These are phyloP conservation scores for Triplophysa tibetana DNA, from an alignment of 2,113 vertebrate species.

Conservation along the genomic window DNA sequence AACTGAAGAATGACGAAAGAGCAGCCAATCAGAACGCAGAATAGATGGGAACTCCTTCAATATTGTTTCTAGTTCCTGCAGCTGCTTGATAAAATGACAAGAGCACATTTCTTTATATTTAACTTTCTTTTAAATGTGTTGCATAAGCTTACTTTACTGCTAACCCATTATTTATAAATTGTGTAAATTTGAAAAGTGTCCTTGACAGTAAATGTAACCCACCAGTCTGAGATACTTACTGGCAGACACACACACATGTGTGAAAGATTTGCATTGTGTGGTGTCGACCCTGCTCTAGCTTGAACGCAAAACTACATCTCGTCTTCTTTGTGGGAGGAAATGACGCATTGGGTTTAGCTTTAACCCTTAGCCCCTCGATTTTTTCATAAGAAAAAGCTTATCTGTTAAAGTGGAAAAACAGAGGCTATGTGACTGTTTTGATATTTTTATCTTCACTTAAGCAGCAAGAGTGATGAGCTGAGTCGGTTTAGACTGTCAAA, in stretches of 20 bases:
- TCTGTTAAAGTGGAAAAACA: neutral
- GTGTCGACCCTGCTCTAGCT: neutral
- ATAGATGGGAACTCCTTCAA: too few relatives aligned
- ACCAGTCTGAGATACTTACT: conserved; percentile 7
- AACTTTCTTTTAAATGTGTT: neutral
- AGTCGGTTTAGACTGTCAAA: neutral
- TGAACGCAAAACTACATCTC: neutral
- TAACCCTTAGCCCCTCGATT: neutral
- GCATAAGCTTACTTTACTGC: neutral
- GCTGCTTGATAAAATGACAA: too few relatives aligned
- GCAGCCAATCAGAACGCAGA: too few relatives aligned
- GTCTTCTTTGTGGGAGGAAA: neutral
- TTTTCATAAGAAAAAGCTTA: neutral
- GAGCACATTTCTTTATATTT: too few relatives aligned
- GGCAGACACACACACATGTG: neutral
- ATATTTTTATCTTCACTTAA: neutral
- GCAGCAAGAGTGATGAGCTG: neutral
- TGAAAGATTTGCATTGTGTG: neutral
- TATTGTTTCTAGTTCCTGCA: too few relatives aligned
- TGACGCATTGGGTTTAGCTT: neutral
- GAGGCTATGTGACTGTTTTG: neutral
- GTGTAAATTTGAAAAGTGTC: neutral
- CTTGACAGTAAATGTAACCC: neutral
- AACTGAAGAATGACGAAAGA: too few relatives aligned
- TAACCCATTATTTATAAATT: neutral